Base-by-base conservation (phyloP, 2,888 invertebrate genomes). In the Piscicola geometra region DNA sequence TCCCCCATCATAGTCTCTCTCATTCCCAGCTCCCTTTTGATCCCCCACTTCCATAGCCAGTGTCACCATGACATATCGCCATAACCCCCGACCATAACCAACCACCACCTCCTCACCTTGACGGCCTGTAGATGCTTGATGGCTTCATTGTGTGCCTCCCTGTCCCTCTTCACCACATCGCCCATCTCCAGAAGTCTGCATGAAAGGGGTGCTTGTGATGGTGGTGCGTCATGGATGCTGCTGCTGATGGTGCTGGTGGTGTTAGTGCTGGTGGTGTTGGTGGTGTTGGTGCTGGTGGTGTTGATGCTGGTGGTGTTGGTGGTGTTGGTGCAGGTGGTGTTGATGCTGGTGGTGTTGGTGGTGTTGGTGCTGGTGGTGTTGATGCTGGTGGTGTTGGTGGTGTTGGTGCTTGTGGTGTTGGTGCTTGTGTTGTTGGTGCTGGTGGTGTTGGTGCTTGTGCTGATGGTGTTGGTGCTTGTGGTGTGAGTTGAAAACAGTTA, bases 111-210 rank as follows among this genome's bases (percentile, higher is more conserved):
- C 41, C 9, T 47, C 21, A 73, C 89, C 82, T 90, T 91, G 60
- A 94, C 89, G 30, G 93, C 93, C 82, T 96, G 91, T 82, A 91
- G 92, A 79, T 89, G 89, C 79, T 90, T 90, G 86, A 93, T 92
- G 0, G 94, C 93, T 50, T 87, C 88, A 12, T 87, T 87, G 79
- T 92, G 88, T 0, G 90, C 90, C 74, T 89, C 89, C 21, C 88
- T 88, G 83, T 93, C 91, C 0, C 85, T 83, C 75, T 89, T 88
- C 82, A 92, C 91, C 5, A 89, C 89, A 32, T 89, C 86, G 78
- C 91, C 90, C 15, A 56, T n/a, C n/a, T n/a, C n/a, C n/a, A n/a
- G n/a, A n/a, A n/a, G n/a, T n/a, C n/a, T n/a, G n/a, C n/a, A n/a
- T n/a, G n/a, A n/a, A n/a, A n/a, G n/a, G n/a, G n/a, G n/a, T n/a